A percentile compares a stretch with the other conserved stretches of the same genome.
phyloP scores from a whole-genome alignment of 2,888 invertebrate genomes.

The Cartodere bifasciata region DNA sequence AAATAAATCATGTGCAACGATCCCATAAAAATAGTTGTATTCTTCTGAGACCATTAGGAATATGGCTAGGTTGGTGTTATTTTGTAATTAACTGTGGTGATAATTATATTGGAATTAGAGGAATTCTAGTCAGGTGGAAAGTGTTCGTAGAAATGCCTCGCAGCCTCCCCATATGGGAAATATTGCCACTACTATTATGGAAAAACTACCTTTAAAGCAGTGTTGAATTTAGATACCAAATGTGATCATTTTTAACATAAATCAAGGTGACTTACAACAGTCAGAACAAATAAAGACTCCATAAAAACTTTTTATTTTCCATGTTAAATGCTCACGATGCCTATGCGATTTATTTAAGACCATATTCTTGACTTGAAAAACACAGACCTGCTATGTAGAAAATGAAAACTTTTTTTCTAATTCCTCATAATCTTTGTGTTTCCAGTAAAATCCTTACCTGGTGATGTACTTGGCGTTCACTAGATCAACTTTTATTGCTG shows the following conservation, averaged over 20 bases:
- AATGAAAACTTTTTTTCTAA: too few relatives aligned
- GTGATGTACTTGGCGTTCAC: too few relatives aligned
- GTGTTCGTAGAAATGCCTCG: slow-evolving; percentile 26
- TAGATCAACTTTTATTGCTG: too few relatives aligned
- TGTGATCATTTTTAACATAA: slow-evolving; percentile 26
- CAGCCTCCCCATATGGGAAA: slow-evolving; percentile 25
- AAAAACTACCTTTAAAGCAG: slow-evolving; percentile 23
- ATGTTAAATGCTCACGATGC: too few relatives aligned
- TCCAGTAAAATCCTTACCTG: too few relatives aligned
- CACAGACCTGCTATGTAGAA: too few relatives aligned
- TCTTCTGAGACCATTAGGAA: slow-evolving; percentile 13
- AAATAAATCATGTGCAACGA: slow-evolving; percentile 11
- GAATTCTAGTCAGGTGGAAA: slow-evolving; percentile 30
- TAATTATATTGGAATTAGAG: slow-evolving; percentile 23
- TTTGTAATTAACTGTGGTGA: slow-evolving; percentile 22
- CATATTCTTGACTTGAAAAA: too few relatives aligned
- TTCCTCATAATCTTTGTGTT: too few relatives aligned
- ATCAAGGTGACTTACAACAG: slow-evolving; percentile 24
- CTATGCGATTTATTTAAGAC: too few relatives aligned
- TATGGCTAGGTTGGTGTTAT: slow-evolving; percentile 21
- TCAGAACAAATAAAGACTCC: slow-evolving; percentile 11
- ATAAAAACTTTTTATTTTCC: too few relatives aligned
- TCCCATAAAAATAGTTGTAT: slow-evolving; percentile 11
- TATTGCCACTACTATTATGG: slow-evolving; percentile 23
- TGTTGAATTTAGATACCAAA: slow-evolving; percentile 28